These are phyloP conservation scores for Gerris lacustris DNA, from an alignment of 2,888 invertebrate genomes.

Conservation along the genomic window DNA sequence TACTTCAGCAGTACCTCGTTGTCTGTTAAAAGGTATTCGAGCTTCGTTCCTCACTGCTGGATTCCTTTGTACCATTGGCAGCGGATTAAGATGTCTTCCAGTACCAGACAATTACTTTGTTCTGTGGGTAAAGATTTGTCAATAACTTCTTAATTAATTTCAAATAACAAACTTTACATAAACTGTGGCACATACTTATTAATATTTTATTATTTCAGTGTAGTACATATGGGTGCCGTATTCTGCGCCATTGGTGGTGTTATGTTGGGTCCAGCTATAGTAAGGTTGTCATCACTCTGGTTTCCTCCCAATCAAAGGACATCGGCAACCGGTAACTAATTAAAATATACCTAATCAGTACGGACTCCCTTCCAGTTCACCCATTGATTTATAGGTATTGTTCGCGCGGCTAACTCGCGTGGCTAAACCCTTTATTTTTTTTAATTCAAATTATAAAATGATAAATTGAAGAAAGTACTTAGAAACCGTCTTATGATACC, in stretches of 20 bases:
- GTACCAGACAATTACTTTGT: constrained; percentile 30
- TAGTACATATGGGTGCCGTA: constrained; percentile 36
- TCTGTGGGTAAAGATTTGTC: constrained; percentile 29
- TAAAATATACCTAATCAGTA: background rate
- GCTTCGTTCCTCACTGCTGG: constrained; percentile 31
- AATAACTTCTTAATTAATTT: constrained; percentile 2
- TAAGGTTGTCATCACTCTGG: constrained; percentile 39
- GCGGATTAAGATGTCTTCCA: constrained; percentile 33
- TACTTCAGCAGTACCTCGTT: no score
- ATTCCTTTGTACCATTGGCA: constrained; percentile 31
- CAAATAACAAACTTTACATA: background rate
- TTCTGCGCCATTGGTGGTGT: constrained; percentile 38
- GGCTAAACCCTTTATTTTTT: no score
- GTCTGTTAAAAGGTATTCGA: constrained; percentile 27
- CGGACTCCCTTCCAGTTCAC: no score
- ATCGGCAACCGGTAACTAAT: constrained; percentile 36
- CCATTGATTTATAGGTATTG: no score
- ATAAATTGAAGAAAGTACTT: no score
- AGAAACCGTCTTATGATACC: no score
- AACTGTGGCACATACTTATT: background rate
- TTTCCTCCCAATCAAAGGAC: constrained; percentile 39
- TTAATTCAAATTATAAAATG: no score
- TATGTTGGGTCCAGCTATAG: constrained; percentile 37
- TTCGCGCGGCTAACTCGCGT: no score
- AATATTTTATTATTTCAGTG: constrained; percentile 26